Base-by-base conservation (phyloP, 2,113 vertebrate species). In the Eudyptes chrysolophus region DNA sequence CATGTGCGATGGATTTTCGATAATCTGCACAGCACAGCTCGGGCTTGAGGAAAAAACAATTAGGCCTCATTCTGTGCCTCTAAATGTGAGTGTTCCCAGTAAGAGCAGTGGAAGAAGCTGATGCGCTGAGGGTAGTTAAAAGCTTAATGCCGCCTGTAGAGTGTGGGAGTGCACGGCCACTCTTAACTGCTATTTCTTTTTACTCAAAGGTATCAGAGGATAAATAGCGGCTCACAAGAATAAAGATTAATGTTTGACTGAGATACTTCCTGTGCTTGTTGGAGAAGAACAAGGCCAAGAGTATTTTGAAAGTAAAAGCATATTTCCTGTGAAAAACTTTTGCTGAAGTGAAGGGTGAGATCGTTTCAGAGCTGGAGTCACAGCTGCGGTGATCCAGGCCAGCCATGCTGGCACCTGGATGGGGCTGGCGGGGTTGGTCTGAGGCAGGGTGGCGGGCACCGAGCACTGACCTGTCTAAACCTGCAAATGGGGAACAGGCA, bases 221-320 rank as follows among this genome's bases (percentile, higher is more conserved):
- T 84, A 94, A 57, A 58, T 11, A 81, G 77, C 3, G 24, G 18
- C 46, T 83, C 42, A 72, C 27, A 46, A 83, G 89, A 93, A 89
- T 76, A 92, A 90, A 94, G 90, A 13, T 62, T 57, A 62, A n/a
- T 75, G 83, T 89, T 95, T 75, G 46, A 49, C 57, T 51, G 81
- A 96, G 89, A 17, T 65, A 74, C 79, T 97, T 96, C 93, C 95
- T 95, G 89, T 90, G 81, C 94, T 91, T 72, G 36, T n/a, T 87
- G 75, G 38, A 77, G 62, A 64, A 85, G 75, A 89, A 83, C 62
- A 55, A 85, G 92, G 60, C 71, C 81, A 54, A 46, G 71, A 72
- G 52, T 48, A 75, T 94, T 87, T 87, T 95, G 92, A 97, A 97
- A 97, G 96, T 94, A 95, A 95, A 92, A 95, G 57, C 92, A 8